Evolutionary conservation across 1,140 invertebrate species (phyloP), one percentile per base, ranked within the genome.

Genomic region (Lepidurus couesii): DNA sequence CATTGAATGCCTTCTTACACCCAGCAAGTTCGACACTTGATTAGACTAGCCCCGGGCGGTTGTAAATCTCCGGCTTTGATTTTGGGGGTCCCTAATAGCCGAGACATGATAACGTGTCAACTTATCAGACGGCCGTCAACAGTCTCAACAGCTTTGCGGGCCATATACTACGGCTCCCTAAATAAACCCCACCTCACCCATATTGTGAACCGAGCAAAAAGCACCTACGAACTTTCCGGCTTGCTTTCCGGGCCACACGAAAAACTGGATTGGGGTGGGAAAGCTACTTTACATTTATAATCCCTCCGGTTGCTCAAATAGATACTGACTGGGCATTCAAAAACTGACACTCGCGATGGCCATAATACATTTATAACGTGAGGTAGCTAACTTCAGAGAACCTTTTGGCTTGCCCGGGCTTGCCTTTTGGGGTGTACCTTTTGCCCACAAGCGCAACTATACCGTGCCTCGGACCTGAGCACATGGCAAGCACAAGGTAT

Each of bases 11-110:
- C 21, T 21, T 65, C 21, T 65, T 65, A 65, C 21, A 65, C 53
- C 1, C 53, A 65, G 16, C 16, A 65, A 65, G 53, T 65, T 65
- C 53, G 53, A 65, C 53, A 65, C 53, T 65, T 65, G 53, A 65
- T 65, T 65, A 65, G 53, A 65, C 53, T 65, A 13, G 53, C 53
- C 53, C 53, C 16, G 53, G n/a, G 53, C 53, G 53, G 53, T 65
- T 65, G 53, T 65, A 65, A 65, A 65, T 65, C 53, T 65, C 53
- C 53, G 53, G 53, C 53, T 65, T 65, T 65, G 53, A 65, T 65
- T 65, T 65, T 65, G 21, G 53, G 13, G 53, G 53, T 21, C 53
- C 53, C 53, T 65, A 65, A 65, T 65, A 65, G 53, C 53, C 53
- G 53, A 65, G 53, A 65, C 53, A 65, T 65, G 53, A 65, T 65